Percentiles rank a stretch among this genome's conserved stretches.
Conservation (phyloP, 2,113 vertebrate species). For the Rhynchomys soricoides region DNA sequence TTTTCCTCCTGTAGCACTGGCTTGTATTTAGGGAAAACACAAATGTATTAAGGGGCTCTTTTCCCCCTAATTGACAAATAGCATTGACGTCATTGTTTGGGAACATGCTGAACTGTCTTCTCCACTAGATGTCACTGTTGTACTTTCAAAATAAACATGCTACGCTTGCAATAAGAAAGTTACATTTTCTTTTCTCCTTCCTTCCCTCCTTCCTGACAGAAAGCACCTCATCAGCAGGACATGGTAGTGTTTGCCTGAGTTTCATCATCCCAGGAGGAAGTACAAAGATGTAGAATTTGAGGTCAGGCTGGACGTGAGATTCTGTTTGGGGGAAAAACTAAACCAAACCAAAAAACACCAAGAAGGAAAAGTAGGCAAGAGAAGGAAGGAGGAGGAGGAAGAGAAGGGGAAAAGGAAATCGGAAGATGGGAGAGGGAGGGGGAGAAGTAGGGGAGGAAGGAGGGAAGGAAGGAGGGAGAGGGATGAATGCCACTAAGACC, state of each 20-base stretch:
- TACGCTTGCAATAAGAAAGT: background rate
- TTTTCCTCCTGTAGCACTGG: background rate
- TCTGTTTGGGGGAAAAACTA: background rate
- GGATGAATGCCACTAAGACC: background rate
- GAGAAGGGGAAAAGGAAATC: no score
- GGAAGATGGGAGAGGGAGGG: background rate
- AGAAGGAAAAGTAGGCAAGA: background rate
- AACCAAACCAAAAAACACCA: no score
- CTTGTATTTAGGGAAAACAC: background rate
- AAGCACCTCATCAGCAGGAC: background rate
- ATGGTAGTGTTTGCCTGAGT: no score
- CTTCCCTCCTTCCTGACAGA: background rate
- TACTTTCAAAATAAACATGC: background rate
- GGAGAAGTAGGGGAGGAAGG: no score
- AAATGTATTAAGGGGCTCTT: background rate
- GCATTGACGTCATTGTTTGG: background rate
- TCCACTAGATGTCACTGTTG: slow-evolving; percentile 75
- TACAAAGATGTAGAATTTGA: background rate
- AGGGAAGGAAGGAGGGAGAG: background rate
- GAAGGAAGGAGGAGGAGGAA: no score
- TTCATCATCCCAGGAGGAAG: background rate
- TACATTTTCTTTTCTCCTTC: background rate
- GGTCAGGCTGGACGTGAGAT: background rate
- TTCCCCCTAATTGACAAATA: background rate
- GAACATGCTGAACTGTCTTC: background rate